Conservation (phyloP, 2,888 invertebrate genomes). For the Orchesellides sinensis region DNA sequence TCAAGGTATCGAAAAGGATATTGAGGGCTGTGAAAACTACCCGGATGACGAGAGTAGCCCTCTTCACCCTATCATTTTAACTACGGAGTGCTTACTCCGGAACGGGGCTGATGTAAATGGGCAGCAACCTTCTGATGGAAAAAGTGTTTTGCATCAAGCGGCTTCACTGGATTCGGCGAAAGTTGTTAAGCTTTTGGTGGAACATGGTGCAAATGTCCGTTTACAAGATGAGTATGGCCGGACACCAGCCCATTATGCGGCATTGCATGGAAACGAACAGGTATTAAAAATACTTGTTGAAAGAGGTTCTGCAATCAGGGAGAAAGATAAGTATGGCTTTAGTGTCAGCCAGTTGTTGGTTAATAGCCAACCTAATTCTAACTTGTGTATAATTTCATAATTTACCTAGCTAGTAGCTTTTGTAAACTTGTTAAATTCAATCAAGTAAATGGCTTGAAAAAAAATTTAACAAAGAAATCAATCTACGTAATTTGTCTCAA, state of each 20-base stretch:
- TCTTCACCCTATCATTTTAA: background rate
- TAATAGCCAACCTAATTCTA: too few species aligned
- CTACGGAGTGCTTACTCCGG: background rate
- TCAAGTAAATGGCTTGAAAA: too few species aligned
- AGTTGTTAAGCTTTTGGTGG: background rate
- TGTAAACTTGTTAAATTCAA: too few species aligned
- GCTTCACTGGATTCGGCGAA: background rate
- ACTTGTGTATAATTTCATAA: too few species aligned
- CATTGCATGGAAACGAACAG: background rate
- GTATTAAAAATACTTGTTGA: background rate
- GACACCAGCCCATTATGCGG: background rate
- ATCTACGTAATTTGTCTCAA: too few species aligned
- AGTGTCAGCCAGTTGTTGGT: background rate
- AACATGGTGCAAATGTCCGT: background rate
- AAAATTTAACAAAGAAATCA: too few species aligned
- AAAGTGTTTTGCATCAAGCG: background rate
- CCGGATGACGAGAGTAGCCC: background rate
- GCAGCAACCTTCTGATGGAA: background rate
- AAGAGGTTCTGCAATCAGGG: background rate
- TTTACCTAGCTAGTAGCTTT: too few species aligned
- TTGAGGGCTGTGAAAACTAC: background rate
- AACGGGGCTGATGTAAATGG: slow-evolving; percentile 3
- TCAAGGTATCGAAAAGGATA: background rate
- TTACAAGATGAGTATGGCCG: background rate
- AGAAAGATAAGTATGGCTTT: background rate